Conservation (phyloP, 1,140 invertebrate genomes). For the Ptiloglossa arizonensis region DNA sequence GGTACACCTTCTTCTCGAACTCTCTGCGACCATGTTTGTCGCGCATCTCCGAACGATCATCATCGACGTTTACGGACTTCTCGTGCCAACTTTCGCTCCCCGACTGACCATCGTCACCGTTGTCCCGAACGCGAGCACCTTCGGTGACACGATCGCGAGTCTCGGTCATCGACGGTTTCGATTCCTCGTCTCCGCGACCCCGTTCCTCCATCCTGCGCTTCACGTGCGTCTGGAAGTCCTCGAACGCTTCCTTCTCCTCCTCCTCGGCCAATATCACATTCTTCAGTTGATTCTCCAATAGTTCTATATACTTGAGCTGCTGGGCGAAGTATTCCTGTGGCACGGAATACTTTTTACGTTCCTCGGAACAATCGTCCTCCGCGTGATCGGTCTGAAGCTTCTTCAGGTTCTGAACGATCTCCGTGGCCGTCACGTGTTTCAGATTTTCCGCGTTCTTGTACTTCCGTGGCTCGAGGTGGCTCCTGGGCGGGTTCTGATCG, state of each 20-base stretch:
- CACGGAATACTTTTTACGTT: slow-evolving; percentile 82
- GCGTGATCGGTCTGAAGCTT: slow-evolving; percentile 68
- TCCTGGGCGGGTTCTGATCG: slow-evolving; percentile 65
- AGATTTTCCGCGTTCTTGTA: slow-evolving; percentile 44
- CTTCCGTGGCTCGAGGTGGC: slow-evolving; percentile 55
- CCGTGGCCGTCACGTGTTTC: slow-evolving; percentile 63
- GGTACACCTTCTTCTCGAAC: slow-evolving; percentile 24
- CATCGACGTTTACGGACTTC: slow-evolving; percentile 44
- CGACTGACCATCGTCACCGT: not conserved
- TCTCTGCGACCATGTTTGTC: slow-evolving; percentile 59
- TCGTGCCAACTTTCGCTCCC: slow-evolving; percentile 59
- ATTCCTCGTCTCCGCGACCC: not conserved
- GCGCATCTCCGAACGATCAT: slow-evolving; percentile 51
- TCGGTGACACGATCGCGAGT: no score
- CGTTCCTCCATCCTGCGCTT: not conserved
- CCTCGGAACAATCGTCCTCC: slow-evolving; percentile 56
- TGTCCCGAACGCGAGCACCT: no score
- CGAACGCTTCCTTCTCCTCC: slow-evolving; percentile 61
- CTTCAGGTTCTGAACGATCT: slow-evolving; percentile 74
- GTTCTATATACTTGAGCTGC: slow-evolving; percentile 86
- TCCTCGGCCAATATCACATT: slow-evolving; percentile 73
- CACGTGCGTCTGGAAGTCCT: slow-evolving; percentile 56
- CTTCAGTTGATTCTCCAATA: slow-evolving; percentile 76
- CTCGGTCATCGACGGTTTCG: no score
- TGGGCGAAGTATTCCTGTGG: slow-evolving; percentile 86